Evolutionary conservation across 2,797 vertebrate genomes (phyloP).

Genomic region (Alauda arvensis): DNA sequence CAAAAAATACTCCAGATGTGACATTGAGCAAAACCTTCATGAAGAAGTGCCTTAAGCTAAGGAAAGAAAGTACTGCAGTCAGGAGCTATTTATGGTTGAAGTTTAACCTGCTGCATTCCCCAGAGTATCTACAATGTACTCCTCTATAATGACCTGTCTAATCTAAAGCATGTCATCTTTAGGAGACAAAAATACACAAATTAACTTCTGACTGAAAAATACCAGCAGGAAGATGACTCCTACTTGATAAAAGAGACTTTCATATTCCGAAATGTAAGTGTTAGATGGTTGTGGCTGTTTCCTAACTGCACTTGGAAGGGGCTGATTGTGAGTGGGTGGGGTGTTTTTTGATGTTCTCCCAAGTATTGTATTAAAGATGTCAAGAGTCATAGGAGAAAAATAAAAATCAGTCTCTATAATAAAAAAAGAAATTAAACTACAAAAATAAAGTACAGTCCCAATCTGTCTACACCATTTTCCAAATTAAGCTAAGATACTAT

Average conservation of each 20-base stretch:
- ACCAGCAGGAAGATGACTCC: not conserved
- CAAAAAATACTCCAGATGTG: not conserved
- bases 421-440: not conserved
- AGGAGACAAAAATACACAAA: constrained; percentile 19
- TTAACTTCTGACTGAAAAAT: constrained; percentile 5
- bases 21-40: constrained; percentile 44
- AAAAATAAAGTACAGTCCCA: not conserved
- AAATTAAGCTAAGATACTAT: not conserved
- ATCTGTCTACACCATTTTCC: not conserved
- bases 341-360: not conserved
- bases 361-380: not conserved
- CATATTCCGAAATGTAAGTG: not conserved
- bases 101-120: constrained; percentile 41
- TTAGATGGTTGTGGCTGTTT: not conserved
- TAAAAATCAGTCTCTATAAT: not conserved
- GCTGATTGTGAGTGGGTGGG: not conserved
- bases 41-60: constrained; percentile 9
- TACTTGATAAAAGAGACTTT: not conserved
- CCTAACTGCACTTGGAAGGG: not conserved
- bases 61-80: constrained; percentile 3
- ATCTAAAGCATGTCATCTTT: constrained; percentile 12
- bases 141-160: not conserved
- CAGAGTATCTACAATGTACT: constrained; percentile 8
- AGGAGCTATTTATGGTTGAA: constrained; percentile 50
- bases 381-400: not conserved